These are phyloP conservation scores for Hypotaenidia philippensis DNA, from an alignment of 2,797 vertebrate genomes.

Conservation along the genomic window DNA sequence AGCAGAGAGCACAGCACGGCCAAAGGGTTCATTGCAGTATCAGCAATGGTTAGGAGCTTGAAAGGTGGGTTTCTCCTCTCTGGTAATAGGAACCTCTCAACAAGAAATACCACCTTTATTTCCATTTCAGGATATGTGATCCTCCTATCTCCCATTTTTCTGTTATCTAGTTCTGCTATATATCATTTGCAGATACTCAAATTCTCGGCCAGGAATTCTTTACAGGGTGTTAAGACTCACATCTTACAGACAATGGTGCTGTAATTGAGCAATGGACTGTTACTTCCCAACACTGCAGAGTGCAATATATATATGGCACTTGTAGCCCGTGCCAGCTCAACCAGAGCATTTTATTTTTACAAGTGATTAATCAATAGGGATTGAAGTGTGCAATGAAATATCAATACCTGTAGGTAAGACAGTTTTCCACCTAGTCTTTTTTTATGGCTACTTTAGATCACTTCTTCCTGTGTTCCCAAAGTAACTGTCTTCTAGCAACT, in stretches of 20 bases:
- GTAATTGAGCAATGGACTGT: not conserved
- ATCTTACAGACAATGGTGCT: not conserved
- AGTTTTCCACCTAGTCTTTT: not conserved
- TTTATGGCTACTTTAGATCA: conserved; percentile 9
- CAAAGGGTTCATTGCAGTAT: not conserved
- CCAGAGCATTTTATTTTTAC: not conserved
- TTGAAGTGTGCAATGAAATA: conserved; percentile 16
- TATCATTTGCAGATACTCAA: not conserved
- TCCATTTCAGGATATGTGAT: not conserved
- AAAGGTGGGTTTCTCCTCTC: not conserved
- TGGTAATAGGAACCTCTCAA: not conserved
- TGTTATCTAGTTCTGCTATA: not conserved
- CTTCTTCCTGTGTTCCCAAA: not conserved
- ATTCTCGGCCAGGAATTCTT: not conserved
- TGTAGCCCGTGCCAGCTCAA: not conserved
- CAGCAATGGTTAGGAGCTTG: not conserved
- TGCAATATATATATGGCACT: not conserved
- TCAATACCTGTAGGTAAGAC: not conserved
- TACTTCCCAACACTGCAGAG: not conserved
- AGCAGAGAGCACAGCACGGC: not conserved
- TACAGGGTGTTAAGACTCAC: not conserved
- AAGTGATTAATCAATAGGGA: not conserved
- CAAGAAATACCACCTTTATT: not conserved
- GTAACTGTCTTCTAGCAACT: not conserved
- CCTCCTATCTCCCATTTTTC: not conserved